Evolutionary conservation across 2,797 vertebrate genomes (phyloP).

Genomic region (Etheostoma nigrum): DNA sequence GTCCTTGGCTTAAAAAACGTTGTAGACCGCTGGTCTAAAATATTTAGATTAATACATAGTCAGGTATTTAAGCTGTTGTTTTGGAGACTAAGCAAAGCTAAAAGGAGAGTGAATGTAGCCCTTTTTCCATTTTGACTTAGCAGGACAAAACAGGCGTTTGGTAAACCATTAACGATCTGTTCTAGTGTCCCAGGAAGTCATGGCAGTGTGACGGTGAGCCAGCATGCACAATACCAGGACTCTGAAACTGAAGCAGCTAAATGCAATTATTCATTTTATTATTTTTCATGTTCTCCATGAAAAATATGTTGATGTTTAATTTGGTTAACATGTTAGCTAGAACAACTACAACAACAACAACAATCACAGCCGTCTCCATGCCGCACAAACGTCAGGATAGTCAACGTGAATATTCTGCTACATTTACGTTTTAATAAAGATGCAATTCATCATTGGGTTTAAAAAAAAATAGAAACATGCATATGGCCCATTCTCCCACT

Average conservation of each 20-base stretch:
- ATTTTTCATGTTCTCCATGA: background rate
- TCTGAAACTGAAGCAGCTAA: too few relatives aligned
- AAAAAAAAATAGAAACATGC: conserved; percentile 26
- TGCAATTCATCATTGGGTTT: conserved; percentile 32
- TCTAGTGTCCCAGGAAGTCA: background rate
- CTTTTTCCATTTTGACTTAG: background rate
- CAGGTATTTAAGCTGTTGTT: too few relatives aligned
- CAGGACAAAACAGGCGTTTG: background rate
- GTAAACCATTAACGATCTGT: background rate
- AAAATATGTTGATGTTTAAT: background rate
- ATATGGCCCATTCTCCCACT: conserved; percentile 52
- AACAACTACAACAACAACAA: background rate
- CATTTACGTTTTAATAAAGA: conserved; percentile 22
- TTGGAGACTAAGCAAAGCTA: too few relatives aligned
- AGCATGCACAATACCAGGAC: too few relatives aligned
- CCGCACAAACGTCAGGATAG: background rate
- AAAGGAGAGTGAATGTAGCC: too few relatives aligned
- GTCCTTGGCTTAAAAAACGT: too few relatives aligned
- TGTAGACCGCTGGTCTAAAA: too few relatives aligned
- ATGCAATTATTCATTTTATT: background rate
- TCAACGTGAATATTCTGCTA: background rate
- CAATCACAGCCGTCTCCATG: background rate
- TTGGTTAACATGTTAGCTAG: background rate
- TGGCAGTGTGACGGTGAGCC: too few relatives aligned
- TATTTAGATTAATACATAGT: too few relatives aligned